Conservation (phyloP, 2,113 vertebrate genomes). For the Mirounga angustirostris region DNA sequence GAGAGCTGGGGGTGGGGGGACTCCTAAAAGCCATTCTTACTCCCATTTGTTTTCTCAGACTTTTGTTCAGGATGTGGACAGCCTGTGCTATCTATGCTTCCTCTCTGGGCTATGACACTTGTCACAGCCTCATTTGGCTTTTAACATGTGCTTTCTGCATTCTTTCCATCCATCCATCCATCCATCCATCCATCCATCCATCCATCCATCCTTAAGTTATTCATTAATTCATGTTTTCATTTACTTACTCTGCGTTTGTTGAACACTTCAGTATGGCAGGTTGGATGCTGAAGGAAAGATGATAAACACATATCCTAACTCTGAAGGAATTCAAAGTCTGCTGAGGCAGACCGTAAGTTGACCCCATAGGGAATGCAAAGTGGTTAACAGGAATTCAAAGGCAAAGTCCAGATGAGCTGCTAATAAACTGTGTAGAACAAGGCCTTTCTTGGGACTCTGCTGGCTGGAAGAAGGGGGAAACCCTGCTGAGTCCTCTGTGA, state of each 20-base stretch:
- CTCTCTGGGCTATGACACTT: neutral
- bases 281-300: neutral
- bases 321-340: neutral
- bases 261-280: neutral
- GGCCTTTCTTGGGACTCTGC: neutral
- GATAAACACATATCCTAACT: neutral
- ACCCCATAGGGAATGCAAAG: neutral
- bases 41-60: neutral
- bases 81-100: neutral
- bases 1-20: neutral
- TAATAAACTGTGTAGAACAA: neutral
- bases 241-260: neutral
- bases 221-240: neutral
- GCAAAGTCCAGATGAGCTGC: neutral
- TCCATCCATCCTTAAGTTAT: neutral
- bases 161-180: neutral
- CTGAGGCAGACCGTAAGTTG: neutral
- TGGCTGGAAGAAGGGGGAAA: neutral
- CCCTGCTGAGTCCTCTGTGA: neutral
- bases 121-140: neutral
- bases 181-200: too few relatives aligned
- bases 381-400: neutral
- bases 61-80: neutral
- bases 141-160: neutral
- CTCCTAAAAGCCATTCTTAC: neutral